Evolutionary conservation across 2,888 invertebrate species (phyloP).

Genomic region (Ichneumon xanthorius): DNA sequence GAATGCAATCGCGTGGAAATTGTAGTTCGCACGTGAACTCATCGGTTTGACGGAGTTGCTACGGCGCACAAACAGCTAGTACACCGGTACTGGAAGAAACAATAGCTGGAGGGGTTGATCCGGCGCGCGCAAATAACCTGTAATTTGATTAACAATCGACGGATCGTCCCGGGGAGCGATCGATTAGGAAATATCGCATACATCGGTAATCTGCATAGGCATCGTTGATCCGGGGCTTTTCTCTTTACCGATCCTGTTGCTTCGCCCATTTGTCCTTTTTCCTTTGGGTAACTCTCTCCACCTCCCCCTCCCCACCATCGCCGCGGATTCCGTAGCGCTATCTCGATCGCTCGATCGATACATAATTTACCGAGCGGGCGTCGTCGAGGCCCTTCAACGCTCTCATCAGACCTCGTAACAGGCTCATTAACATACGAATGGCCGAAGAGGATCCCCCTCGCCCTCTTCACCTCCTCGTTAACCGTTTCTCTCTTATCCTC

Average conservation of each 20-base stretch:
- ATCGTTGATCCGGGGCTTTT: slow-evolving; percentile 6
- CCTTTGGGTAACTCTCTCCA: neutral
- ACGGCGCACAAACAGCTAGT: no score
- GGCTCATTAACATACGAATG: slow-evolving; percentile 64
- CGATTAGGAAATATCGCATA: neutral
- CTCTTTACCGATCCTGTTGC: neutral
- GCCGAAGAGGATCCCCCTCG: slow-evolving; percentile 36
- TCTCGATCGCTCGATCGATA: slow-evolving; percentile 56
- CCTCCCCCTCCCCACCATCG: neutral
- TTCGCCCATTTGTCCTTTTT: neutral
- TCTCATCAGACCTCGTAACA: slow-evolving; percentile 61
- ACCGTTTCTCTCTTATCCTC: slow-evolving; percentile 30
- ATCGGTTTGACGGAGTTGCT: neutral
- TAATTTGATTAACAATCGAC: slow-evolving; percentile 62
- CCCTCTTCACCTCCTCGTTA: slow-evolving; percentile 42
- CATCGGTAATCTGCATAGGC: neutral
- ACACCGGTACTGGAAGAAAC: no score
- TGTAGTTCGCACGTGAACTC: neutral
- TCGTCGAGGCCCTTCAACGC: slow-evolving; percentile 35
- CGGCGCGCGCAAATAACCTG: slow-evolving; percentile 53
- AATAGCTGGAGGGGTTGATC: slow-evolving; percentile 56
- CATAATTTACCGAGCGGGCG: slow-evolving; percentile 28
- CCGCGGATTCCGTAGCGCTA: slow-evolving; percentile 21
- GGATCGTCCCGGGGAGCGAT: slow-evolving; percentile 39
- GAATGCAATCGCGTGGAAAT: neutral